These are phyloP conservation scores for Cirrhinus mrigala DNA, from an alignment of 2,797 vertebrate species.

Conservation along the genomic window DNA sequence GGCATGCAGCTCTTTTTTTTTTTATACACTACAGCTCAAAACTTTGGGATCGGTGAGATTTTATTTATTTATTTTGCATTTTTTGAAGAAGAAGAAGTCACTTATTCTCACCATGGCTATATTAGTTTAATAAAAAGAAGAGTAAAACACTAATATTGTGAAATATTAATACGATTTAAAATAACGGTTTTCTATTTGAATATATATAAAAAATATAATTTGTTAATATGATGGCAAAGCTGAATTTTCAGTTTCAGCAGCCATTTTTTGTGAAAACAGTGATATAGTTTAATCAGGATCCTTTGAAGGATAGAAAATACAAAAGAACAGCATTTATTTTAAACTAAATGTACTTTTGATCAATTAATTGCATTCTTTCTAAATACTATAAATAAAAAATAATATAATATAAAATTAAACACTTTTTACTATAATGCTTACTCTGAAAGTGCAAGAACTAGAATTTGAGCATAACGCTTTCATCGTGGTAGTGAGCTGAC, in stretches of 20 bases:
- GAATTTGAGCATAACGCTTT: background rate
- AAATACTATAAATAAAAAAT: no score
- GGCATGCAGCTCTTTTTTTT: background rate
- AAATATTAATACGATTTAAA: background rate
- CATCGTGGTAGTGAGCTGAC: slow-evolving; percentile 53
- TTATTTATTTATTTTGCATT: background rate
- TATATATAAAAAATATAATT: background rate
- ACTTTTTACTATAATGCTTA: no score
- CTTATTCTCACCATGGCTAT: background rate
- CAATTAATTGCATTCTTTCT: background rate
- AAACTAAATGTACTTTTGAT: background rate
- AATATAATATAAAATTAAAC: no score
- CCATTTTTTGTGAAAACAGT: background rate
- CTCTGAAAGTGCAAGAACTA: no score
- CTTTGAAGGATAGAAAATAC: background rate
- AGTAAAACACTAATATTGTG: background rate
- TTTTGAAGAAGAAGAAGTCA: background rate
- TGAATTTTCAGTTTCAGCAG: background rate
- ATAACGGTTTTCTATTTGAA: background rate
- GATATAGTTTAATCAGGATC: background rate
- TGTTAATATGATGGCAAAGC: background rate
- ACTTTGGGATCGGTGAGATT: background rate
- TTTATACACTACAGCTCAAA: background rate
- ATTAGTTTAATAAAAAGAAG: background rate
- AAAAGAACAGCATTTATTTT: background rate